Conservation (phyloP, 64 coral and sea anemone genomes). For the Actinia tenebrosa region DNA sequence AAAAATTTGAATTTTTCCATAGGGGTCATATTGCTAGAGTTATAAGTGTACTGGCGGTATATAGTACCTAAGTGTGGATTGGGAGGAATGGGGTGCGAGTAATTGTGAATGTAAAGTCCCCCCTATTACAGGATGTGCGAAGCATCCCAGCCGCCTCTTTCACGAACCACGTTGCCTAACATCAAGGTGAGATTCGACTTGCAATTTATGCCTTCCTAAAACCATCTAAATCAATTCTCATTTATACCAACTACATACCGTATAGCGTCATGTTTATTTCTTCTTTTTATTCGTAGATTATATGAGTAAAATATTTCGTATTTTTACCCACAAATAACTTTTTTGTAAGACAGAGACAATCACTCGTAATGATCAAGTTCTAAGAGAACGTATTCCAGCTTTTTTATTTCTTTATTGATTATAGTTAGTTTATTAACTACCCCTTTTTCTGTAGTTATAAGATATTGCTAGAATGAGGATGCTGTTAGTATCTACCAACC, state of each 20-base stretch:
- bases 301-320: not conserved
- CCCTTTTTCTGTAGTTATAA: not conserved
- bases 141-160: conserved; percentile 59
- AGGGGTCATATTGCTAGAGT: not conserved
- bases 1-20: too few relatives aligned
- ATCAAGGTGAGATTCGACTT: conserved; percentile 20
- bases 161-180: conserved; percentile 73
- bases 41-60: not conserved
- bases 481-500: not conserved
- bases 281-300: not conserved
- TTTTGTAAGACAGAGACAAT: not conserved
- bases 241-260: not conserved
- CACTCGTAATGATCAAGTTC: not conserved
- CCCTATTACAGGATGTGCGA: conserved; percentile 44
- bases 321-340: not conserved
- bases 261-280: not conserved
- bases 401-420: not conserved
- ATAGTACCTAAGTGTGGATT: not conserved
- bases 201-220: not conserved
- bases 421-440: not conserved
- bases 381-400: not conserved
- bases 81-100: conserved; percentile 1
- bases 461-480: not conserved
- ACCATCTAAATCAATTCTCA: not conserved
- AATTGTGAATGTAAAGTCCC: conserved; percentile 12